Percentiles rank a stretch among this genome's conserved stretches.
Evolutionary conservation across 2,113 vertebrate species (phyloP).

Genomic region (Sylvilagus bachmani): DNA sequence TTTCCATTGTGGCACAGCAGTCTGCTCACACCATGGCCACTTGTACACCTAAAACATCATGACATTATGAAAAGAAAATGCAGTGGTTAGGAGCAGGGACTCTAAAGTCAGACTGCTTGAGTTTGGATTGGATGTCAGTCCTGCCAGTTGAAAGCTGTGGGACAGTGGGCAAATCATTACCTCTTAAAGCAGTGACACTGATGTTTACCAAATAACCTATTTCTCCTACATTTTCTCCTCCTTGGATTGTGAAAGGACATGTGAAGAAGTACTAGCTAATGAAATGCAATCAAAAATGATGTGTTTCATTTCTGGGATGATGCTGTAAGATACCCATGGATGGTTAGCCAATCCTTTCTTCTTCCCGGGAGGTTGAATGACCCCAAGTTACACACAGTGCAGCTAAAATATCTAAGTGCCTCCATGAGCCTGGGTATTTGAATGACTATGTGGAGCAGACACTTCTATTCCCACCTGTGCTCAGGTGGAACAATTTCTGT

Average conservation of each 20-base stretch:
- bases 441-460: background rate
- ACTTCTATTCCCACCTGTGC: background rate
- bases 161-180: background rate
- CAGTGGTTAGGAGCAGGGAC: background rate
- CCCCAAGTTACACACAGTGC: background rate
- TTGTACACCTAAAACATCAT: background rate
- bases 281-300: slow-evolving; percentile 2
- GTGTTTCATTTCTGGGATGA: background rate
- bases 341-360: background rate
- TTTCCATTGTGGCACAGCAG: background rate
- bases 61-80: background rate
- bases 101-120: background rate
- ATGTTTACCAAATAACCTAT: background rate
- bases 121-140: slow-evolving; percentile 10
- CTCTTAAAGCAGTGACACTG: background rate
- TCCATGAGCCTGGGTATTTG: background rate
- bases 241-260: background rate
- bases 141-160: background rate
- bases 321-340: background rate
- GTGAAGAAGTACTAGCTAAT: background rate
- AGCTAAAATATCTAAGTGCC: background rate
- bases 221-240: background rate
- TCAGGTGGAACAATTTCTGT: background rate
- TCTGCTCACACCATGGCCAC: background rate
- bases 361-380: background rate